Percentiles rank a stretch among this genome's conserved stretches.
Evolutionary conservation across 2,888 invertebrate species (phyloP).

Genomic region (Platypus cylindrus): DNA sequence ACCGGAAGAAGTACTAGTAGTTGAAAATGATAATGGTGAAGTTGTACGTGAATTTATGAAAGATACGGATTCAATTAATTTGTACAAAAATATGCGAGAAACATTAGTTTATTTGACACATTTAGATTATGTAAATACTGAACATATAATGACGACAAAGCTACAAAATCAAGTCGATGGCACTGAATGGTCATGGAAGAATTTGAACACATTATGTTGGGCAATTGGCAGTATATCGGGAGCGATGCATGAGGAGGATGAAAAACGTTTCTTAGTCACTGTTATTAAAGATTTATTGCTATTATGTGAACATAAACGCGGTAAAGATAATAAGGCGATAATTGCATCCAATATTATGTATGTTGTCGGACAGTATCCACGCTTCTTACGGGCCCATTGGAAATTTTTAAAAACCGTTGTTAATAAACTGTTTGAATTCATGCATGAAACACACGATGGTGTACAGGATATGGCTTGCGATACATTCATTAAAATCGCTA

Average conservation of each 20-base stretch:
- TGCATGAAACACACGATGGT: slow-evolving; percentile 99
- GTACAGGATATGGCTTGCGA: slow-evolving; percentile 99
- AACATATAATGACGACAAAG: slow-evolving; percentile 98
- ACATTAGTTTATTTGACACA: slow-evolving; percentile 96
- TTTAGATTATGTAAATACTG: slow-evolving; percentile 95
- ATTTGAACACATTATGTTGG: slow-evolving; percentile 98
- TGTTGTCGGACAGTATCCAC: slow-evolving; percentile 98
- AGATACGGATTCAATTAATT: slow-evolving; percentile 97
- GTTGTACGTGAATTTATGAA: slow-evolving; percentile 99
- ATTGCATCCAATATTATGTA: slow-evolving; percentile 99
- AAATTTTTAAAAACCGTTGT: slow-evolving; percentile 99
- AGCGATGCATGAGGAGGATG: slow-evolving; percentile 98
- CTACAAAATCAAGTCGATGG: slow-evolving; percentile 97
- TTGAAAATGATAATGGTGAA: slow-evolving; percentile 99
- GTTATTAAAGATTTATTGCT: slow-evolving; percentile 90
- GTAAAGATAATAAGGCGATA: slow-evolving; percentile 99
- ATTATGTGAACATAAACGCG: slow-evolving; percentile 94
- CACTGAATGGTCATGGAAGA: slow-evolving; percentile 99
- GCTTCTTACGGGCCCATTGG: slow-evolving; percentile 99
- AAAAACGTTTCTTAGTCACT: slow-evolving; percentile 95
- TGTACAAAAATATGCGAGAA: slow-evolving; percentile 99
- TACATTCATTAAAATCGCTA: slow-evolving; percentile 98
- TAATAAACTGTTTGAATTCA: slow-evolving; percentile 99
- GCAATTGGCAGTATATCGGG: slow-evolving; percentile 87
- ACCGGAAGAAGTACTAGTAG: slow-evolving; percentile 98